phyloP scores from a whole-genome alignment of 35 echinoderm and acorn worm genomes.

The Ptychodera flava region DNA sequence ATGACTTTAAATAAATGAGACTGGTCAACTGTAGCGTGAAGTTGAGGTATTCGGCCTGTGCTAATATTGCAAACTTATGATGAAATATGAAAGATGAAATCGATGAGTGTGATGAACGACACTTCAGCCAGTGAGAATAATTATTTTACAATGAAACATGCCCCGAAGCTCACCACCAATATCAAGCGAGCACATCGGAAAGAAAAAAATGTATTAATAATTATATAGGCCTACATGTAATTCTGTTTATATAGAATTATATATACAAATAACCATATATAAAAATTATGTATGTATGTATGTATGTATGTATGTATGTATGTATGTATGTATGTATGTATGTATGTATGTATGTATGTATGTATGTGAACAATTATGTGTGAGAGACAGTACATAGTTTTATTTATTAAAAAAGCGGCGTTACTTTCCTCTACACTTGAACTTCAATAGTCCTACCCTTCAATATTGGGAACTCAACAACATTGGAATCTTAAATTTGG shows the following conservation, averaged over 20 bases:
- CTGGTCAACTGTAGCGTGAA: too few species aligned
- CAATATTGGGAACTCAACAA: neutral
- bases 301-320: neutral
- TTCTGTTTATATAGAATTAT: neutral
- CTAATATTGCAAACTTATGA: too few species aligned
- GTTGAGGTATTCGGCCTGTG: too few species aligned
- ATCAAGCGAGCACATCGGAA: too few species aligned
- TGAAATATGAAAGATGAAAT: too few species aligned
- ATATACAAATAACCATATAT: neutral
- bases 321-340: neutral
- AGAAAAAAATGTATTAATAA: neutral
- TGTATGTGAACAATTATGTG: neutral
- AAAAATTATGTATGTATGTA: neutral
- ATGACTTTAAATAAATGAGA: too few species aligned
- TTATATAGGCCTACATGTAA: neutral
- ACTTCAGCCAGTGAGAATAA: too few species aligned
- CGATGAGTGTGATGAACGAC: too few species aligned
- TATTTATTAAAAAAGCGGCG: too few species aligned
- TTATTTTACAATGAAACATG: too few species aligned
- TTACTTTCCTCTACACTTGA: neutral
- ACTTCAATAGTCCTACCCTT: neutral
- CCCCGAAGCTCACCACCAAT: too few species aligned
- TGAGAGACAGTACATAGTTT: too few species aligned
- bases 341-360: neutral
- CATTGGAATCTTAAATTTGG: neutral